Evolutionary conservation across 2,113 vertebrate species (phyloP), one percentile per base, ranked within the genome.

Genomic region (Amphiprion percula): DNA sequence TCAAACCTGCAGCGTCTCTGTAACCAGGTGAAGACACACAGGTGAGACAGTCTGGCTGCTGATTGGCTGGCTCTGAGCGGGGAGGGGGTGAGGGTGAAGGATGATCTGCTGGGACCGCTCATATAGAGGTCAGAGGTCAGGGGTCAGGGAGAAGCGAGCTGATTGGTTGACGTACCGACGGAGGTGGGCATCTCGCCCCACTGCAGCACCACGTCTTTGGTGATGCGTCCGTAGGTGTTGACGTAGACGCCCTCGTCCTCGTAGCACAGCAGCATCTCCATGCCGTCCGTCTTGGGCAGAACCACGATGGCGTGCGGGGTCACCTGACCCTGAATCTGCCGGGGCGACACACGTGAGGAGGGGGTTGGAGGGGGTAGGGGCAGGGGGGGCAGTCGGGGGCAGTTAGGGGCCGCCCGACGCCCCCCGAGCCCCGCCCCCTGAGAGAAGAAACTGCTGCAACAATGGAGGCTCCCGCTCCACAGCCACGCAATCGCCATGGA

Each of bases 151-250:
- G 68, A 79, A 80, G 80, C 68, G 74, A 87, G 82, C 88, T 84
- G 77, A 74, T 85, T 66, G 82, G 81, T 80, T 91, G 90, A 97
- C 97, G 91, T 97, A 99, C 98, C 98, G 93, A 99, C 98, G 11
- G 98, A 99, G 68, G 98, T 99, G 91, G 98, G 98, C 98, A 99
- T 99, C 95, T 99, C 98, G 94, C 98, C 98, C 98, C 98, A 99
- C 94, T 99, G 98, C 80, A 99, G 97, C 95, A 99, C 98, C 95
- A 99, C 98, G 83, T 99, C 98, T 94, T 99, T 99, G 86, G 98
- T 99, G 94, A 99, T 99, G 86, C 98, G 96, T 77, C 98, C 98
- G 2, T 99, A 99, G 82, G 98, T 99, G 95, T 98, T 99, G 66
- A 99, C 98, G 16, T 99, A 99, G 53, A 99, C 98, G 17, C 98